Percentiles rank a stretch among this genome's conserved stretches.
Conservation (phyloP, 1,140 invertebrate genomes). For the Ridgeia piscesae region DNA sequence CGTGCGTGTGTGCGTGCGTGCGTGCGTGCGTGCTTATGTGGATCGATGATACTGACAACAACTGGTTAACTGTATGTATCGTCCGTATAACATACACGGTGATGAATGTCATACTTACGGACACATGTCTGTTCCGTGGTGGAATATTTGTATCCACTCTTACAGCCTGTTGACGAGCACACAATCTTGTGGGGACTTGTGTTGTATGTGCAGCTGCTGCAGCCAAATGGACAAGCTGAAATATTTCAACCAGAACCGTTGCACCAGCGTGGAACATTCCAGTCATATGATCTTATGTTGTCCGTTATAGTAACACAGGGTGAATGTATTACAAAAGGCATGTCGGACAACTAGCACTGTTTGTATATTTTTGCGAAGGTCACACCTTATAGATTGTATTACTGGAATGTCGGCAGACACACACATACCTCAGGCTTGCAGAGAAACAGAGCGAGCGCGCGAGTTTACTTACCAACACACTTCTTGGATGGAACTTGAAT, state of each 20-base stretch:
- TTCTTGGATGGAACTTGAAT: not conserved
- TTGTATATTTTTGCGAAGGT: no score
- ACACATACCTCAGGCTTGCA: no score
- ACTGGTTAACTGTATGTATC: not conserved
- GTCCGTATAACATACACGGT: not conserved
- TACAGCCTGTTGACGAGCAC: not conserved
- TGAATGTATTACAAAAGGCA: no score
- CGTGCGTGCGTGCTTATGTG: no score
- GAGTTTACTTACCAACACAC: not conserved
- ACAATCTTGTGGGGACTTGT: not conserved
- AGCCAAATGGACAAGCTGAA: constrained; percentile 5
- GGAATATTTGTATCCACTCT: not conserved
- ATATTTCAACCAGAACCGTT: not conserved
- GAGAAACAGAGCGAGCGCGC: no score
- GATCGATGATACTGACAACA: not conserved
- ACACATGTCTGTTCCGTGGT: not conserved
- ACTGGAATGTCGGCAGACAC: no score
- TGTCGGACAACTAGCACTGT: no score
- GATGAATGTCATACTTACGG: not conserved
- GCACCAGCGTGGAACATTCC: not conserved
- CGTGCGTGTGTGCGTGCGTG: no score
- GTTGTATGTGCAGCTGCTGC: not conserved
- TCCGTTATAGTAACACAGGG: no score
- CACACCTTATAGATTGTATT: no score
- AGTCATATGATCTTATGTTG: not conserved